Evolutionary conservation across 2,797 vertebrate species (phyloP), one percentile per base, ranked within the genome.

Genomic region (Tragelaphus eurycerus): DNA sequence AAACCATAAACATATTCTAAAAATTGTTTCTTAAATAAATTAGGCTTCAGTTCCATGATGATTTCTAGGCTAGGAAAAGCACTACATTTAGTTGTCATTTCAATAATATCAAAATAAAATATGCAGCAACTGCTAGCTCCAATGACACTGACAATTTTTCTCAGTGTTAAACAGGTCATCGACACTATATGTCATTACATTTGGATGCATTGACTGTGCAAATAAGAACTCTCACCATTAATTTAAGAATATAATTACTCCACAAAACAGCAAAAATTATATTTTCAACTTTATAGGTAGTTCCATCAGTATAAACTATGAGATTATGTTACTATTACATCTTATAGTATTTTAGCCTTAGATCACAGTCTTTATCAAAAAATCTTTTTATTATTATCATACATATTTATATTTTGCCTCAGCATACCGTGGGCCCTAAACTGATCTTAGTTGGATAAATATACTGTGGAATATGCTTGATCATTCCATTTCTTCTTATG

Each of bases 11-110:
- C n/a, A 43, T 81, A n/a, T 15, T 23, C 81, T 87, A 97, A 95
- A 95, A 98, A 71, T 78, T 89, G 79, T 25, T 86, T 98, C 96
- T 90, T 82, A 97, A 93, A 96, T 90, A 91, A 96, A 74, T 64
- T 94, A 67, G 23, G 7, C 27, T 97, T 64, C 25, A 2, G 16
- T 96, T 96, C 50, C 67, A 93, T 91, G 86, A 91, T 46, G 57
- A 95, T 64, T 67, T 94, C 46, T 52, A 90, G 89, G 86, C 93
- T 95, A 83, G 13, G 43, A 96, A 96, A 98, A 97, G n/a, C 50
- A 96, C 29, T 0, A 76, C 29, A 96, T 93, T 96, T 97, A 95
- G 87, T 86, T 85, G 78, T 94, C 96, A 91, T 74, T 95, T 50
- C 0, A 96, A 97, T 60, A 74, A 54, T 96, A 97, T 59, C 67